Base-by-base conservation (phyloP, 1,140 invertebrate species). In the Cepaea nemoralis region DNA sequence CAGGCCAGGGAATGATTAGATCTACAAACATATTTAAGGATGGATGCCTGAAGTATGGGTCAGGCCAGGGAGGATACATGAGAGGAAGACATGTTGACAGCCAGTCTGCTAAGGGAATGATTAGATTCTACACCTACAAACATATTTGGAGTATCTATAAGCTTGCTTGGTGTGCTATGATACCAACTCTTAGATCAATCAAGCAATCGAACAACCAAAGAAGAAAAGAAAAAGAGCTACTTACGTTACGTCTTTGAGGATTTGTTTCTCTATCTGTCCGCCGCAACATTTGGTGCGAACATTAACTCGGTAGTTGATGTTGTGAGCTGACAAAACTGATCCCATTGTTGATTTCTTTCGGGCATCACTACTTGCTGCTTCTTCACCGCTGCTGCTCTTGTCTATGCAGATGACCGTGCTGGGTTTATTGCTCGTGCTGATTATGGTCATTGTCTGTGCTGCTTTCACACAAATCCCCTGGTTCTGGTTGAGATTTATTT, bases 261-360 rank as follows among this genome's bases (percentile, higher is more conserved):
- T 76, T 35, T 50, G 8, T 37, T 76, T 76, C n/a, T 50, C 45
- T 74, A 31, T 27, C 37, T 50, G 50, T 8, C 2, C 16, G 12
- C 37, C 8, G 27, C 19, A 78, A 12, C 37, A 40, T 40, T 16
- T 39, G 16, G 2, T 42, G 8, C 14, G 22, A 22, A 40, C 45
- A 10, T 40, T 37, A 33, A 78, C 63, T 22, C 14, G 5, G 27
- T 78, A 66, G 37, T 37, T 78, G 33, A 76, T 76, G 48, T 76
- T 33, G 27, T 76, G 74, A 6, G 74, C 74, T 8, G 74, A 84
- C 42, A 78, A 39, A 0, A 42, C 73, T 19, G 80, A 78, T 8
- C 59, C 16, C 31, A 45, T 45, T 10, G 8, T 10, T 10, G 42
- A 45, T 19, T 10, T 19, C 42, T 45, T 45, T 8, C 42, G 8